phyloP scores from a whole-genome alignment of 2,113 vertebrate species.

The Thamnaconus septentrionalis region DNA sequence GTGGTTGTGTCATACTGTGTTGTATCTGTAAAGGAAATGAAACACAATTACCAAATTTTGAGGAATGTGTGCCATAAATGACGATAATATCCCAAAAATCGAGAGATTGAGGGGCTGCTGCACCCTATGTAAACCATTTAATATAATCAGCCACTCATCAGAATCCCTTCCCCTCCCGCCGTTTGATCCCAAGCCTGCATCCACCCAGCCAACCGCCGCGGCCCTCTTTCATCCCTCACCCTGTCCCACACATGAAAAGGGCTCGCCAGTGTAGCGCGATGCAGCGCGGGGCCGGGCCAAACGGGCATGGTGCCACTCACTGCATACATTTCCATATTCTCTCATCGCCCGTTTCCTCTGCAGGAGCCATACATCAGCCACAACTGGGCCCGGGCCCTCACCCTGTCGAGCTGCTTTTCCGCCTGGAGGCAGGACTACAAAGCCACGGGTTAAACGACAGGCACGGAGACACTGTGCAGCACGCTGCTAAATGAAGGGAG shows the following conservation, averaged over 20 bases:
- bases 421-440: constrained; percentile 61
- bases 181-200: constrained; percentile 65
- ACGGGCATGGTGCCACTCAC: constrained; percentile 55
- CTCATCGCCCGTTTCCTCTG: constrained; percentile 68
- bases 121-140: constrained; percentile 39
- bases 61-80: constrained; percentile 19
- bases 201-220: constrained; percentile 37
- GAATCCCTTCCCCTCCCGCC: constrained; percentile 33
- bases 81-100: constrained; percentile 20
- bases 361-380: constrained; percentile 62
- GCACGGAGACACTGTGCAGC: background rate
- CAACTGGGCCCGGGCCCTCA: constrained; percentile 32
- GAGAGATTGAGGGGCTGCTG: constrained; percentile 5
- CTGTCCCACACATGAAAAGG: constrained; percentile 62
- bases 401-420: constrained; percentile 42
- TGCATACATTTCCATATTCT: constrained; percentile 60
- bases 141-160: constrained; percentile 24
- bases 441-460: constrained; percentile 45
- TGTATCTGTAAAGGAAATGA: constrained; percentile 41
- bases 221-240: background rate
- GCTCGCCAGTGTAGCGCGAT: constrained; percentile 48
- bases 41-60: constrained; percentile 29
- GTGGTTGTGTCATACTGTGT: no score
- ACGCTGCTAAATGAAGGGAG: background rate
- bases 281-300: constrained; percentile 50